phyloP scores from a whole-genome alignment of 2,113 vertebrate species.

The Prionailurus viverrinus region DNA sequence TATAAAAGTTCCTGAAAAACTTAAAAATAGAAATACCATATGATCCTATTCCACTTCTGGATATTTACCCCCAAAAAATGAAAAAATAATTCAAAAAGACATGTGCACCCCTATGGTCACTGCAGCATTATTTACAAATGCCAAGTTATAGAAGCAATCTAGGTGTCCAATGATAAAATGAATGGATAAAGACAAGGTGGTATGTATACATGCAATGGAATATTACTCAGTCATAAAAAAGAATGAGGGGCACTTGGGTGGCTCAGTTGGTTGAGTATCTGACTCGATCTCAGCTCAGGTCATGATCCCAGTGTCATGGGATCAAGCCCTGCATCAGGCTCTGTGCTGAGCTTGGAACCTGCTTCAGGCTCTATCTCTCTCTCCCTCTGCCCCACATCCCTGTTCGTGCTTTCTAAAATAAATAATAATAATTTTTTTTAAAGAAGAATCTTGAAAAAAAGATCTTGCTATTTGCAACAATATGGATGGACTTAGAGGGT shows the following conservation, averaged over 20 bases:
- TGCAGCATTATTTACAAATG: not conserved
- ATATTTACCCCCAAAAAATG: not conserved
- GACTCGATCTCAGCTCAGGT: no score
- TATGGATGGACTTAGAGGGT: not conserved
- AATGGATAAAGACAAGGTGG: not conserved
- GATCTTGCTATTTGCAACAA: not conserved
- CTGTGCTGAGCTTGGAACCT: no score
- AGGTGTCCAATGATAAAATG: not conserved
- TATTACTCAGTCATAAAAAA: not conserved
- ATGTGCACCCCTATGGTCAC: not conserved
- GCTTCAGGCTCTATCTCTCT: no score
- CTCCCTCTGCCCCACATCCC: no score
- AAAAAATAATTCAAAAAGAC: not conserved
- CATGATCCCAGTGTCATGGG: no score
- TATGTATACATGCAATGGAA: not conserved
- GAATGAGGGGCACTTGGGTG: not conserved
- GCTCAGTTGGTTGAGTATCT: no score
- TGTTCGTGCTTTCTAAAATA: no score
- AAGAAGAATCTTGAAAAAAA: no score
- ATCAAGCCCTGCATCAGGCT: no score
- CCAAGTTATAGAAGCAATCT: not conserved
- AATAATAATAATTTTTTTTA: no score
- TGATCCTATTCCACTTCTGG: not conserved
- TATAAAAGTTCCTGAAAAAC: not conserved
- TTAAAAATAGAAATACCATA: not conserved